These are phyloP conservation scores for Lochmaea crataegi DNA, from an alignment of 2,888 invertebrate genomes.

Conservation along the genomic window DNA sequence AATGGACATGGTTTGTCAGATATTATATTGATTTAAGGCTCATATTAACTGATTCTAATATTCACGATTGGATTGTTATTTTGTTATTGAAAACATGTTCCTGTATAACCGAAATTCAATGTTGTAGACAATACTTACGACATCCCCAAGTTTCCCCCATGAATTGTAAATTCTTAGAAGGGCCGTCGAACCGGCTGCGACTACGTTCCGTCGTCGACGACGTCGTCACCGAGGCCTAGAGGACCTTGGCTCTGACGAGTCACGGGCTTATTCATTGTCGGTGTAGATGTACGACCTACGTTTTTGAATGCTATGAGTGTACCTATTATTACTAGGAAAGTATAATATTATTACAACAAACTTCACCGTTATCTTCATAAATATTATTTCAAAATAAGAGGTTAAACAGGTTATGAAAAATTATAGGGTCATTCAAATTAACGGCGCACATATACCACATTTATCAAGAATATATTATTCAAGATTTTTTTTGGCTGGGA, in stretches of 20 bases:
- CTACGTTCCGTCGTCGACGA: slow-evolving; percentile 50
- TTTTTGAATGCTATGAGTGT: not conserved
- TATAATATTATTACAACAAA: not conserved
- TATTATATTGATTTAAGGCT: no score
- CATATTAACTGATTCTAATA: no score
- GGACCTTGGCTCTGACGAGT: slow-evolving; percentile 36
- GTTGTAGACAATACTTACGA: not conserved
- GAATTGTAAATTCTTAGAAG: slow-evolving; percentile 50
- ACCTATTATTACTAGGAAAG: not conserved
- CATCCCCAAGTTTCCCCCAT: not conserved
- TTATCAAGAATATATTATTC: no score
- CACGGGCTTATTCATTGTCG: slow-evolving; percentile 8
- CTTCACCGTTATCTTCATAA: not conserved
- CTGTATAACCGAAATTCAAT: not conserved
- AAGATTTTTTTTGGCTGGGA: no score
- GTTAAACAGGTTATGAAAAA: not conserved
- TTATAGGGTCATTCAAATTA: no score
- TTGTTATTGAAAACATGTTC: not conserved
- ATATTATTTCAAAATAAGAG: not conserved
- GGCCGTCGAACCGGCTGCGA: slow-evolving; percentile 52
- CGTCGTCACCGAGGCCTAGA: slow-evolving; percentile 46
- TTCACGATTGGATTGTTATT: not conserved
- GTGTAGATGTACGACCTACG: slow-evolving; percentile 3
- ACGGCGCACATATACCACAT: no score
- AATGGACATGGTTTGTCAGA: no score